Base-by-base conservation (phyloP, 1,140 invertebrate genomes). In the Pogonomyrmex californicus region DNA sequence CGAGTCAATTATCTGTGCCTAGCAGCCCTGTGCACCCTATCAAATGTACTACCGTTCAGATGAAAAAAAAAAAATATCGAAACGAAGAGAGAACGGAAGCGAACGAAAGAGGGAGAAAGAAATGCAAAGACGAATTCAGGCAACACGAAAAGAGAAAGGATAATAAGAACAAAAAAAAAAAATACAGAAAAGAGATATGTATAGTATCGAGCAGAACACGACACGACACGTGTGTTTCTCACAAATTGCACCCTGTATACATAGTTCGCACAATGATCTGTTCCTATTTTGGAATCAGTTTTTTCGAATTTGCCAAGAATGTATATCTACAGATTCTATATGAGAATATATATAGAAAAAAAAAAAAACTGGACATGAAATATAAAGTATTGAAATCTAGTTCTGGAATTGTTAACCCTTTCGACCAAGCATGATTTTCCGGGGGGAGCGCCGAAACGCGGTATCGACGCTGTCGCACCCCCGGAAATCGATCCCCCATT, bases 1-100 rank as follows among this genome's bases (percentile, higher is more conserved):
- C 95, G 95, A 95, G 95, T 95, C 95, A 95, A 95, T 95, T 95
- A 95, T 95, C 94, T 95, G 95, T 95, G 95, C 95, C 95, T 95
- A 95, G 95, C 95, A 95, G 94, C 94, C 95, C 95, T 95, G 94
- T 94, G 95, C 95, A 95, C 95, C 94, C 93, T 94, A 95, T 94
- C 93, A 95, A 95, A 94, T 95, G 94, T 95, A 95, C 93, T 94
- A 95, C 92, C 94, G 92, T 95, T 95, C 93, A 94, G 91, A 95
- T 93, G 91, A 94, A 73, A 86, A 92, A 92, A 94, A 92, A 30
- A 23, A 68, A 68, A 68, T 68, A 0, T 90, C 91, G 92, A 91
- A 93, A 94, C 88, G 93, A 89, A 93, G 88, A 92, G 90, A 90
- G 85, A 75, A 83, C 68, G 87, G 87, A 70, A 87, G 44, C 60